Conservation (phyloP, 2,797 vertebrate genomes). For the Peromyscus melanophrys region DNA sequence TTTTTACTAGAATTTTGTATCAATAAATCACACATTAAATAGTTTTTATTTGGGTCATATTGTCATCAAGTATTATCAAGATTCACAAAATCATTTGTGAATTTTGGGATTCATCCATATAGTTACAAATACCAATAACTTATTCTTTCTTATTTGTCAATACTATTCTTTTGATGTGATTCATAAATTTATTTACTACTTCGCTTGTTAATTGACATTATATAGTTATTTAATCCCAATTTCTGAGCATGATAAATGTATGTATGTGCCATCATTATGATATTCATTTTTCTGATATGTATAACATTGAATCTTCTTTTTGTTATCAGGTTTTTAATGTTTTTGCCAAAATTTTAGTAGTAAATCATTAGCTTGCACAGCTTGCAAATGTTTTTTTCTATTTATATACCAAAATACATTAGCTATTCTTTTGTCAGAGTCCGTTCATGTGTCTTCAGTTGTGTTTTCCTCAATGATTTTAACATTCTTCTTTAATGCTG, state of each 20-base stretch:
- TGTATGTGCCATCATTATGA: neutral
- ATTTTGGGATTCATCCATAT: neutral
- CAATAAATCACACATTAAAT: neutral
- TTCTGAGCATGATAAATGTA: neutral
- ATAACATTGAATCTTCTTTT: neutral
- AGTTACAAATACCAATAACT: neutral
- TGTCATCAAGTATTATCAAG: neutral
- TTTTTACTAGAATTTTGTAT: neutral
- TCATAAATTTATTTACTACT: neutral
- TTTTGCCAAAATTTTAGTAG: neutral
- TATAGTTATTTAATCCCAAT: neutral
- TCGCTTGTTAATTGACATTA: neutral
- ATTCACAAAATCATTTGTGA: neutral
- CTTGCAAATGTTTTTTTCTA: conserved; percentile 11
- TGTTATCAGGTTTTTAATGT: neutral
- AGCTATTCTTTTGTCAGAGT: neutral
- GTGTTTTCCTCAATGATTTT: neutral
- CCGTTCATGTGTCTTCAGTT: neutral
- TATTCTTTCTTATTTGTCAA: neutral
- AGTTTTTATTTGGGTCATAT: neutral
- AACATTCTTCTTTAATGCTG: neutral
- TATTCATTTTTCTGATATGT: neutral
- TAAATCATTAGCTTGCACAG: conserved; percentile 27
- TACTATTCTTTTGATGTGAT: neutral
- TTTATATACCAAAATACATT: neutral